Conservation (phyloP, 2,797 vertebrate genomes). For the Sebastes itinus region DNA sequence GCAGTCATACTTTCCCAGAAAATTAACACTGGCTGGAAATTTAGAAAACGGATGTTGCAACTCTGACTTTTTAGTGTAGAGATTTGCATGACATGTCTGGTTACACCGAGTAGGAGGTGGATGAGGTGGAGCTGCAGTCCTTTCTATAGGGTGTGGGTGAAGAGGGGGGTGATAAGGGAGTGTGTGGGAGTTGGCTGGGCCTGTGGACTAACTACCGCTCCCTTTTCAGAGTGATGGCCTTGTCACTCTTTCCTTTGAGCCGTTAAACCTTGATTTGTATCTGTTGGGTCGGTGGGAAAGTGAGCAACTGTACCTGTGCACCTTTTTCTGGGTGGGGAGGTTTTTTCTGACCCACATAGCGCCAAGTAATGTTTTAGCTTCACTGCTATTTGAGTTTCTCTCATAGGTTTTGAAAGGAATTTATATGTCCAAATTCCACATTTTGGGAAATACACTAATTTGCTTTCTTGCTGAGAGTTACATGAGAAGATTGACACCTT, state of each 20-base stretch:
- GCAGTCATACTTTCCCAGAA: neutral
- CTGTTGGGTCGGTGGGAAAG: neutral
- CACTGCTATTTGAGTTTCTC: neutral
- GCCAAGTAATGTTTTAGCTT: neutral
- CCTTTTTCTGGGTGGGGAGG: neutral
- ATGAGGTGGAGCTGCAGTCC: constrained; percentile 6
- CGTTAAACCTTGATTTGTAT: constrained; percentile 7
- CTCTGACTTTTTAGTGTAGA: neutral
- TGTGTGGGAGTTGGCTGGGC: constrained; percentile 49
- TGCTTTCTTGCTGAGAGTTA: neutral
- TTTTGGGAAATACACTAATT: neutral
- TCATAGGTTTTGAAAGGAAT: neutral
- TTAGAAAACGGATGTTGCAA: neutral
- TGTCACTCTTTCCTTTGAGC: constrained; percentile 24
- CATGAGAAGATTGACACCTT: neutral
- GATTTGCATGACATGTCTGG: neutral
- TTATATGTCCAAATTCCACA: neutral
- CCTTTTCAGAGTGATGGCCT: constrained; percentile 27
- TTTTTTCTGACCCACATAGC: neutral
- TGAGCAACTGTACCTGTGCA: neutral
- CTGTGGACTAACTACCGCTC: constrained; percentile 31
- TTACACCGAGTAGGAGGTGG: neutral
- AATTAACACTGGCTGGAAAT: neutral
- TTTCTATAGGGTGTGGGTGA: constrained; percentile 30
- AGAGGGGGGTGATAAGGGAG: neutral